These are phyloP conservation scores for Cephalotes varians DNA, from an alignment of 2,888 invertebrate species.

Conservation along the genomic window DNA sequence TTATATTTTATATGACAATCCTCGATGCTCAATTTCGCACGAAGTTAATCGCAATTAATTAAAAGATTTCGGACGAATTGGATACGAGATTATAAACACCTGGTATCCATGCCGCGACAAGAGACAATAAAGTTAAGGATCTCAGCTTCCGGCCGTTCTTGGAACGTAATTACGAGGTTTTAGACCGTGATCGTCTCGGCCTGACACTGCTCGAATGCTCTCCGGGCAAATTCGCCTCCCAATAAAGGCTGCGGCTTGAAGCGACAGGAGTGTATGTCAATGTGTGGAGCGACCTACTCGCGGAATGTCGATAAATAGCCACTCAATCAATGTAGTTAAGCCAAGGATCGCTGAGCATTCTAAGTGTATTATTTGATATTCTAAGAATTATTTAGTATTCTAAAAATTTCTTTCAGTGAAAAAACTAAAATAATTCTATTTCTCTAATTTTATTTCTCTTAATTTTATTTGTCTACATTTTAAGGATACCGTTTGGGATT, in stretches of 20 bases:
- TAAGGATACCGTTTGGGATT: background rate
- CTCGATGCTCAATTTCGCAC: background rate
- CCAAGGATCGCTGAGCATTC: background rate
- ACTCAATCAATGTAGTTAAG: conserved; percentile 20
- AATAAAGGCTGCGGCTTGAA: conserved; percentile 23
- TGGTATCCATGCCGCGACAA: background rate
- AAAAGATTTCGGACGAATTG: background rate
- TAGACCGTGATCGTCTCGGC: background rate
- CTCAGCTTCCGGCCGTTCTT: background rate
- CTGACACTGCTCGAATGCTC: conserved; percentile 4
- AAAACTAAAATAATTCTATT: background rate
- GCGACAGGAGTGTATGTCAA: conserved; percentile 33
- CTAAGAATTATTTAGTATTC: background rate
- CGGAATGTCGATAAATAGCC: conserved; percentile 18
- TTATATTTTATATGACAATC: background rate
- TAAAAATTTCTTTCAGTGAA: background rate
- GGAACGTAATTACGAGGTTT: conserved; percentile 10
- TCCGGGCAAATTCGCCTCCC: conserved; percentile 16
- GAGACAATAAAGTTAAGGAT: conserved; percentile 9
- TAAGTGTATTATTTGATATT: background rate
- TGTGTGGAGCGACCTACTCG: conserved; percentile 20
- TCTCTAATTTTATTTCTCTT: no score
- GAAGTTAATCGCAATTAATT: background rate
- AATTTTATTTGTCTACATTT: no score
- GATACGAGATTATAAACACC: background rate